A percentile compares a stretch with the other conserved stretches of the same genome.
phyloP scores from a whole-genome alignment of 2,888 invertebrate species.

The Hemaris fuciformis region DNA sequence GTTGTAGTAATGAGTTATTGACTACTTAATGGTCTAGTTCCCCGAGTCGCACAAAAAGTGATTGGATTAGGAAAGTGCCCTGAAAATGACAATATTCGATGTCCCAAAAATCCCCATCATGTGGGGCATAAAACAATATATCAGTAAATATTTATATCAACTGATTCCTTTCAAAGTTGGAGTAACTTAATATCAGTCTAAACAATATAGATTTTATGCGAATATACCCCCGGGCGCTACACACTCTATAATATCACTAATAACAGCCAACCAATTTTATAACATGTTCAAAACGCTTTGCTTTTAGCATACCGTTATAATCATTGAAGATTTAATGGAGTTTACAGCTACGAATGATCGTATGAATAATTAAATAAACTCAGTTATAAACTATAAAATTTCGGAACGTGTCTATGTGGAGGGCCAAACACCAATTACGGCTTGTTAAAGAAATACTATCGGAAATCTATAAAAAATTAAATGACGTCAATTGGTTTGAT shows the following conservation, averaged over 20 bases:
- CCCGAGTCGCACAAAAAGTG: too few relatives aligned
- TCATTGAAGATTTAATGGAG: slow-evolving; percentile 21
- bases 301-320: slow-evolving; percentile 20
- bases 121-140: too few relatives aligned
- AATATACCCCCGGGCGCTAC: background rate
- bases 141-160: too few relatives aligned
- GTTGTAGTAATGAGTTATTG: background rate
- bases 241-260: slow-evolving; percentile 18
- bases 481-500: background rate
- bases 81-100: too few relatives aligned
- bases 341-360: slow-evolving; percentile 20
- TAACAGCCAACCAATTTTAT: slow-evolving; percentile 22
- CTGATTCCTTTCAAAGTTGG: background rate
- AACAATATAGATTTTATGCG: background rate
- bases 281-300: slow-evolving; percentile 18
- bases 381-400: slow-evolving; percentile 18
- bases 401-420: background rate
- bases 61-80: too few relatives aligned
- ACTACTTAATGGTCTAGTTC: background rate
- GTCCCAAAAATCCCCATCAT: too few relatives aligned
- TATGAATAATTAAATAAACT: slow-evolving; percentile 25
- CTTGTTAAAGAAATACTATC: background rate
- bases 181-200: background rate
- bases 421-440: background rate
- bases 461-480: background rate